phyloP scores from a whole-genome alignment of 2,797 vertebrate species.

The Martes flavigula region DNA sequence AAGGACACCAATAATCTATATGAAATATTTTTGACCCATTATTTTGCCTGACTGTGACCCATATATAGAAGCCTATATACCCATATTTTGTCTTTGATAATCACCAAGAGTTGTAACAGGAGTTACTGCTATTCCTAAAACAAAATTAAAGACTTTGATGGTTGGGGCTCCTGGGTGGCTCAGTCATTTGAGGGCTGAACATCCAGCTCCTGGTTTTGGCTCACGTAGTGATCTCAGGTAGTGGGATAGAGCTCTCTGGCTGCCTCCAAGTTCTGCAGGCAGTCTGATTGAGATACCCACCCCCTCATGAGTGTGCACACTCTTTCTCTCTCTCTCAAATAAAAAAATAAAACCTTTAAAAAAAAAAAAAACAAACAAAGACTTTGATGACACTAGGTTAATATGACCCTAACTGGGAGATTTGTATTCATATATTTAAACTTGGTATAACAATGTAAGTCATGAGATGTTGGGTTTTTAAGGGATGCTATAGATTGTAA shows the following conservation, averaged over 20 bases:
- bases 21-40: neutral
- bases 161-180: neutral
- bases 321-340: neutral
- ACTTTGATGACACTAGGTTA: neutral
- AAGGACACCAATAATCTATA: neutral
- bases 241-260: neutral
- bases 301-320: accelerated
- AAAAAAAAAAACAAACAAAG: neutral
- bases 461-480: neutral
- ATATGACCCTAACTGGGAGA: neutral
- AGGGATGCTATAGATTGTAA: neutral
- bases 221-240: neutral
- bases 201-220: neutral
- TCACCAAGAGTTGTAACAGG: neutral
- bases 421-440: neutral
- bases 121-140: neutral
- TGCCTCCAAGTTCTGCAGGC: neutral
- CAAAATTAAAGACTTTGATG: neutral
- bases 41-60: neutral
- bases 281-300: neutral
- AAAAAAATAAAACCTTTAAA: neutral
- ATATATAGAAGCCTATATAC: neutral
- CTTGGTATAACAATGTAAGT: neutral
- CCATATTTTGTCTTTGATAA: neutral
- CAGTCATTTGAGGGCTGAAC: neutral